phyloP scores from a whole-genome alignment of 2,888 invertebrate species.

The Trisateles emortualis region DNA sequence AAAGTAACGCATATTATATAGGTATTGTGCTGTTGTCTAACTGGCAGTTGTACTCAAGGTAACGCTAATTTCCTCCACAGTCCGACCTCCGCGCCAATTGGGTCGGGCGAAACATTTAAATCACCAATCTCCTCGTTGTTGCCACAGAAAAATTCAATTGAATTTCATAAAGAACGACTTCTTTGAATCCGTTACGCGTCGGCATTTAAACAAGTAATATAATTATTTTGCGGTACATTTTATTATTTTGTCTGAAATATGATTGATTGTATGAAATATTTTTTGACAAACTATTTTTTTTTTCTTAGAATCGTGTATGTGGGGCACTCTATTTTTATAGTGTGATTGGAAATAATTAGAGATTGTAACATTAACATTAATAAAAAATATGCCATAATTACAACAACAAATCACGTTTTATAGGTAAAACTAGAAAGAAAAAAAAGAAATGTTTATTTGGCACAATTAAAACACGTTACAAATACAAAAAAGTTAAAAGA shows the following conservation, averaged over 20 bases:
- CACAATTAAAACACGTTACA: too few species aligned
- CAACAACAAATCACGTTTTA: too few species aligned
- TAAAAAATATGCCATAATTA: too few species aligned
- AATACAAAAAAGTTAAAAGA: too few species aligned
- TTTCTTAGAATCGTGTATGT: constrained; percentile 51
- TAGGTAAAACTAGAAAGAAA: too few species aligned
- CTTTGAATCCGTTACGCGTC: constrained; percentile 32
- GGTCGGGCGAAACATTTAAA: not conserved
- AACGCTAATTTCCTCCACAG: not conserved
- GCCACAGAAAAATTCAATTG: constrained; percentile 14
- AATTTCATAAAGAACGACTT: constrained; percentile 24
- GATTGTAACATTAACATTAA: too few species aligned
- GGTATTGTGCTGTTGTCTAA: too few species aligned
- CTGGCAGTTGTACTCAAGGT: too few species aligned
- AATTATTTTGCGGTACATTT: constrained; percentile 33
- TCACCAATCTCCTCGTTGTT: constrained; percentile 2
- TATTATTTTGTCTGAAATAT: constrained; percentile 47
- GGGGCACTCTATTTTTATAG: constrained; percentile 14
- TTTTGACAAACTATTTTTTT: constrained; percentile 40
- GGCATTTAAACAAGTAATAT: constrained; percentile 38
- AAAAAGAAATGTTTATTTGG: too few species aligned
- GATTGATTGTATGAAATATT: constrained; percentile 52
- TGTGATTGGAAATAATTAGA: not conserved
- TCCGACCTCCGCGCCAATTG: not conserved
- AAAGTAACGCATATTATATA: too few species aligned